These are phyloP conservation scores for Helostoma temminkii DNA, from an alignment of 2,797 vertebrate genomes.

Conservation along the genomic window DNA sequence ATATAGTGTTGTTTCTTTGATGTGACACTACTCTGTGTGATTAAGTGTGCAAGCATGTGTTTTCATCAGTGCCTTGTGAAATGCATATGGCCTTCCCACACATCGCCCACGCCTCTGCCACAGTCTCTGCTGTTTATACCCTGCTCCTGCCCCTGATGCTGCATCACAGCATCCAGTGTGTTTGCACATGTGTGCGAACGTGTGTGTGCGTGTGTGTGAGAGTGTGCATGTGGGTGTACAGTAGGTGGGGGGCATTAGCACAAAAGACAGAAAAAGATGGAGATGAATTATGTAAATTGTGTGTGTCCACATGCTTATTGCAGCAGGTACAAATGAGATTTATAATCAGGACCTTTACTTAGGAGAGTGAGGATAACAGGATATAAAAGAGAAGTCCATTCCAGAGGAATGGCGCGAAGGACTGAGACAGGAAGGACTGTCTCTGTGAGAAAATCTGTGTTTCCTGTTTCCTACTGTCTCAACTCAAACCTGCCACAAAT, in stretches of 20 bases:
- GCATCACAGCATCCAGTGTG: slow-evolving; percentile 50
- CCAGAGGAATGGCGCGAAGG: neutral
- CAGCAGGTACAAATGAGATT: slow-evolving; percentile 65
- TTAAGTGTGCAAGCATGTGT: slow-evolving; percentile 49
- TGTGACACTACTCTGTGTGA: slow-evolving; percentile 55
- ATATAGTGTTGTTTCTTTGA: slow-evolving; percentile 5
- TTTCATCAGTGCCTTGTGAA: slow-evolving; percentile 71
- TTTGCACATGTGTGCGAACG: slow-evolving; percentile 14
- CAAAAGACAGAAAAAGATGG: slow-evolving; percentile 23
- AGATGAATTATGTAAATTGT: slow-evolving; percentile 63
- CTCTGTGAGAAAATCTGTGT: slow-evolving; percentile 19
- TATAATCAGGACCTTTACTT: slow-evolving; percentile 59
- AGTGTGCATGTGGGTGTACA: slow-evolving; percentile 6
- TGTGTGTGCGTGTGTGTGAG: slow-evolving; percentile 8
- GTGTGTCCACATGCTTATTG: slow-evolving; percentile 56
- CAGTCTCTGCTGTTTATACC: slow-evolving; percentile 75
- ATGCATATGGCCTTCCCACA: slow-evolving; percentile 80
- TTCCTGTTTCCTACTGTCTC: slow-evolving; percentile 19
- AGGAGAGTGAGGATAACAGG: slow-evolving; percentile 36
- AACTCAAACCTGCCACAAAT: neutral
- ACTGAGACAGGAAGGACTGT: slow-evolving; percentile 8
- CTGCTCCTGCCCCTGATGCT: slow-evolving; percentile 64
- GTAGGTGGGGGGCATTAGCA: slow-evolving; percentile 8
- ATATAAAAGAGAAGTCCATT: slow-evolving; percentile 29
- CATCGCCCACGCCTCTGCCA: slow-evolving; percentile 75